Conservation (phyloP, 1,140 invertebrate genomes). For the Asobara japonica region DNA sequence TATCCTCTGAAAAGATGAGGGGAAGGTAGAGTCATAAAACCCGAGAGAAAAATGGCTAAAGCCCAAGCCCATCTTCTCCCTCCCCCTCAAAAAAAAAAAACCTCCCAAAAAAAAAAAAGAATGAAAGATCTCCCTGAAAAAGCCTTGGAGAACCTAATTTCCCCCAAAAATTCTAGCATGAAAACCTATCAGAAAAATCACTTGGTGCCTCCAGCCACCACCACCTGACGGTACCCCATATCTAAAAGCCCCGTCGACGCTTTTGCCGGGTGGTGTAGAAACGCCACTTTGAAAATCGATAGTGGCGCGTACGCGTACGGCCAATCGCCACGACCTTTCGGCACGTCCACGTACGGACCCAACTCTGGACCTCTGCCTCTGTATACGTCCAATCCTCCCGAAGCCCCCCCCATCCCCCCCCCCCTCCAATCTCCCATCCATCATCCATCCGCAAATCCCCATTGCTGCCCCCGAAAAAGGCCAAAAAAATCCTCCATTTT, state of each 20-base stretch:
- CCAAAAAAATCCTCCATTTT: too few species aligned
- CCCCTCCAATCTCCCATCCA: background rate
- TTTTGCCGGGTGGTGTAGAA: slow-evolving; percentile 24
- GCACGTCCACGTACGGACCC: slow-evolving; percentile 35
- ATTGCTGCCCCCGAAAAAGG: background rate
- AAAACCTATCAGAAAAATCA: background rate
- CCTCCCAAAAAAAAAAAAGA: background rate
- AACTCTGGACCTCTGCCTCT: slow-evolving; percentile 22
- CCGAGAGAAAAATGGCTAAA: background rate
- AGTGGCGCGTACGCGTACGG: slow-evolving; percentile 30
- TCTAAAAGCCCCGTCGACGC: slow-evolving; percentile 1
- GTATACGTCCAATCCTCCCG: background rate
- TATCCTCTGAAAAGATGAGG: background rate
- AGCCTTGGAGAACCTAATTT: background rate
- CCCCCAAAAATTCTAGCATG: background rate
- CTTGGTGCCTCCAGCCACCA: background rate
- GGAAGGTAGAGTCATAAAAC: background rate
- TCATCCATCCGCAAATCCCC: background rate
- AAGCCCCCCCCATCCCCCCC: background rate
- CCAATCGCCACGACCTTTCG: slow-evolving; percentile 39
- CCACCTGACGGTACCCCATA: slow-evolving; percentile 1
- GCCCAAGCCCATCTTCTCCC: background rate
- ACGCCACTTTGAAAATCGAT: slow-evolving; percentile 42
- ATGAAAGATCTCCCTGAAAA: background rate
- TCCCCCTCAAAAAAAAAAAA: background rate